phyloP scores from a whole-genome alignment of 2,113 vertebrate genomes.

The Clarias gariepinus region DNA sequence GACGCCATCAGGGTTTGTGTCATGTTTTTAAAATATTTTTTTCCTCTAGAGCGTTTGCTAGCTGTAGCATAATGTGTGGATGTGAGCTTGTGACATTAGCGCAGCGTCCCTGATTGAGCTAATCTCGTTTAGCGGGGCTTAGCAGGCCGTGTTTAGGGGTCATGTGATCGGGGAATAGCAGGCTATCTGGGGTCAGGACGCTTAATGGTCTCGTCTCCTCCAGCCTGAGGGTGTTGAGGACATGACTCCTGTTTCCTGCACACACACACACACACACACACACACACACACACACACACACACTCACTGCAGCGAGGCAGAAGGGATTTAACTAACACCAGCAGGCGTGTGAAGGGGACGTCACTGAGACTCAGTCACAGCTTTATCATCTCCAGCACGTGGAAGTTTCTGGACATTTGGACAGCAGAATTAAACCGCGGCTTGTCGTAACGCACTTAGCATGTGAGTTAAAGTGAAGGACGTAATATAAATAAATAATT shows the following conservation, averaged over 20 bases:
- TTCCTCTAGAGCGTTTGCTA: neutral
- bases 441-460: neutral
- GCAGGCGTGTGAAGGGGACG: neutral
- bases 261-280: neutral
- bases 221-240: neutral
- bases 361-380: neutral
- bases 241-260: neutral
- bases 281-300: neutral
- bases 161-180: slow-evolving; percentile 39
- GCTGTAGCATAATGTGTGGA: neutral
- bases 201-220: slow-evolving; percentile 12
- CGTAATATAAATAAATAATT: neutral
- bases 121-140: slow-evolving; percentile 41
- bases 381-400: neutral
- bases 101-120: slow-evolving; percentile 26
- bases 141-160: slow-evolving; percentile 35
- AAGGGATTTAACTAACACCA: neutral
- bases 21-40: neutral
- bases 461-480: neutral
- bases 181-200: slow-evolving; percentile 2
- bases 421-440: neutral
- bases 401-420: neutral
- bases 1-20: neutral
- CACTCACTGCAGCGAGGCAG: slow-evolving; percentile 1
- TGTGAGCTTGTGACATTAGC: neutral